Conservation (phyloP, 1,140 invertebrate genomes). For the Saccostrea cuccullata region DNA sequence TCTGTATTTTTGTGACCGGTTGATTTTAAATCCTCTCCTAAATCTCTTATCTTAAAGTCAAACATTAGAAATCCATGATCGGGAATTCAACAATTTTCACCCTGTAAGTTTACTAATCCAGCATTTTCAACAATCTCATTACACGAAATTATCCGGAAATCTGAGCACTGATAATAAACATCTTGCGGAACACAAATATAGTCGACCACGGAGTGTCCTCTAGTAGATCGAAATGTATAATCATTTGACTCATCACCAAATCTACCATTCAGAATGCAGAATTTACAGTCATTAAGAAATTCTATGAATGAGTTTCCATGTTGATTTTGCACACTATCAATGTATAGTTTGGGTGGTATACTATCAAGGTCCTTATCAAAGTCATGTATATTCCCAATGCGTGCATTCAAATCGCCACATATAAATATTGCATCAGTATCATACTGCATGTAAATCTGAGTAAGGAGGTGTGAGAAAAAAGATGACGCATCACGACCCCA, state of each 20-base stretch:
- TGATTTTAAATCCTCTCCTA: too few relatives aligned
- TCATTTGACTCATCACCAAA: not conserved
- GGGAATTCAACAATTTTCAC: too few relatives aligned
- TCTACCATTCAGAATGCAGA: conserved; percentile 50
- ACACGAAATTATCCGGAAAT: too few relatives aligned
- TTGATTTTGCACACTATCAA: conserved; percentile 45
- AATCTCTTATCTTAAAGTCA: too few relatives aligned
- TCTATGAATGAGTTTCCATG: conserved; percentile 50
- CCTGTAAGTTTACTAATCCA: too few relatives aligned
- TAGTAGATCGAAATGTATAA: conserved; percentile 40
- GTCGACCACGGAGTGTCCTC: conserved; percentile 47
- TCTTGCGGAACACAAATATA: conserved; percentile 51
- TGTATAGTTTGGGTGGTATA: not conserved
- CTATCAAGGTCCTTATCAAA: conserved; percentile 27
- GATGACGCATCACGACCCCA: conserved; percentile 49
- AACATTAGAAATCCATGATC: too few relatives aligned
- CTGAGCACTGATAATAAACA: too few relatives aligned
- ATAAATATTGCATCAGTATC: conserved; percentile 48
- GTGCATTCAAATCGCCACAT: not conserved
- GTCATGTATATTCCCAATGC: conserved; percentile 11
- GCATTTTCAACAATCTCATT: too few relatives aligned
- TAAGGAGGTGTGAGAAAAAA: conserved; percentile 54
- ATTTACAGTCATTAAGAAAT: conserved; percentile 42
- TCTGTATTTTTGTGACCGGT: too few relatives aligned
- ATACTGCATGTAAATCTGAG: conserved; percentile 42